phyloP scores from a whole-genome alignment of 92 coral and sea anemone genomes.

The Palythoa grandiflora region DNA sequence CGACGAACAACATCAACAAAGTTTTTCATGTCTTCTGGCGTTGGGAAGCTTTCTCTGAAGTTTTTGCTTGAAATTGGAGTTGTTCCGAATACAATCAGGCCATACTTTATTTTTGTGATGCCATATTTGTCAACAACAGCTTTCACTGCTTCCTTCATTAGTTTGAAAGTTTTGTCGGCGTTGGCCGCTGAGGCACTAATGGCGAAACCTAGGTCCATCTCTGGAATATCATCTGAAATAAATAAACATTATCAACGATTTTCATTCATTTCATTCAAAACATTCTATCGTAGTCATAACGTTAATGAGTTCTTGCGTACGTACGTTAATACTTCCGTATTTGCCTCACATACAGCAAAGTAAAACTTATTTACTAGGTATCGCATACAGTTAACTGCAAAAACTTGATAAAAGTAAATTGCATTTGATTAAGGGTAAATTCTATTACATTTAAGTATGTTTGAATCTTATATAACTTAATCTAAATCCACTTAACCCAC shows the following conservation, averaged over 20 bases:
- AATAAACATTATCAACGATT: background rate
- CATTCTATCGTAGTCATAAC: background rate
- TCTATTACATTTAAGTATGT: too few species aligned
- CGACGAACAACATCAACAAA: conserved; percentile 32
- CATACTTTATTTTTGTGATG: conserved; percentile 46
- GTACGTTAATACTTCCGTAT: background rate
- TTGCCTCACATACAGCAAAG: too few species aligned
- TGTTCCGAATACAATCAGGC: conserved; percentile 57
- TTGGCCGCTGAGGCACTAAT: conserved; percentile 50
- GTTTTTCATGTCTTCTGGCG: conserved; percentile 48
- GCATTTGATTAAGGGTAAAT: too few species aligned
- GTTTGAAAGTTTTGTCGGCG: conserved; percentile 40
- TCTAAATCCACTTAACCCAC: too few species aligned
- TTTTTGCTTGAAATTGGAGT: conserved; percentile 47
- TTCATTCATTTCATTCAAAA: background rate
- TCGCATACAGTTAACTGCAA: too few species aligned
- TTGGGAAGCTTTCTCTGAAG: conserved; percentile 48
- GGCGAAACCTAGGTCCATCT: conserved; percentile 57
- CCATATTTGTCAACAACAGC: conserved; percentile 59
- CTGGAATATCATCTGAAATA: conserved; percentile 20
- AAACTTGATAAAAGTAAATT: too few species aligned
- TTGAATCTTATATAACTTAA: too few species aligned
- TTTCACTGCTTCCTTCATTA: conserved; percentile 47
- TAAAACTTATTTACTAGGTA: too few species aligned
- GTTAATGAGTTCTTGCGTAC: background rate